phyloP scores from a whole-genome alignment of 2,888 invertebrate genomes.

The Apeira syringaria region DNA sequence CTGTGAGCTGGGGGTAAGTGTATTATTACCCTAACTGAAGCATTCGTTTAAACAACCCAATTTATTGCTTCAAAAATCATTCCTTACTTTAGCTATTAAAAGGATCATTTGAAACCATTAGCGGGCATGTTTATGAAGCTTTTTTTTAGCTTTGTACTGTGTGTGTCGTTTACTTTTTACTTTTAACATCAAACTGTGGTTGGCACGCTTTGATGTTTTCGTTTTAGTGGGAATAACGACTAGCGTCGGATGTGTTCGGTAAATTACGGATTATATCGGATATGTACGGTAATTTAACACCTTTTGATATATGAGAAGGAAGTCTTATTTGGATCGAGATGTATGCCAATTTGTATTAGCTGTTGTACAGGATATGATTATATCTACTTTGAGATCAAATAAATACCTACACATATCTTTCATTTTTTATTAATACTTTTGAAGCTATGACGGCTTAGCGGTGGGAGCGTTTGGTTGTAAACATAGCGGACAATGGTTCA shows the following conservation, averaged over 20 bases:
- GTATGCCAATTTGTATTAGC: neutral
- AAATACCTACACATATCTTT: too few relatives aligned
- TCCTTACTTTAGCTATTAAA: constrained; percentile 45
- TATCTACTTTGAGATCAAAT: too few relatives aligned
- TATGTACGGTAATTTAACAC: constrained; percentile 18
- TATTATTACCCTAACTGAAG: constrained; percentile 7
- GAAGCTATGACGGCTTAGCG: too few relatives aligned
- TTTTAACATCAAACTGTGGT: constrained; percentile 39
- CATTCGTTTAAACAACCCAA: constrained; percentile 28
- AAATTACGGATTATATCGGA: constrained; percentile 31
- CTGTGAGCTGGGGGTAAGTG: neutral
- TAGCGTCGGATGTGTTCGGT: constrained; percentile 12
- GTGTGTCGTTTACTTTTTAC: too few relatives aligned
- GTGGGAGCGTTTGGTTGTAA: too few relatives aligned
- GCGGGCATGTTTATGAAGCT: constrained; percentile 30
- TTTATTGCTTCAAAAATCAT: constrained; percentile 46
- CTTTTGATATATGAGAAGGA: constrained; percentile 28
- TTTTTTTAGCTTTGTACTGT: constrained; percentile 25
- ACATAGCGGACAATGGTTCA: too few relatives aligned
- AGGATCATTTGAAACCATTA: constrained; percentile 49
- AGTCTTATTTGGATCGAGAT: constrained; percentile 7
- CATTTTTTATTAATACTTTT: too few relatives aligned
- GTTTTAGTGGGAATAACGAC: constrained; percentile 32
- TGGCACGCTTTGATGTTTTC: constrained; percentile 38
- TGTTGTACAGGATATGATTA: too few relatives aligned